Evolutionary conservation across 2,113 vertebrate species (phyloP).

Genomic region (Aplodontia rufa): DNA sequence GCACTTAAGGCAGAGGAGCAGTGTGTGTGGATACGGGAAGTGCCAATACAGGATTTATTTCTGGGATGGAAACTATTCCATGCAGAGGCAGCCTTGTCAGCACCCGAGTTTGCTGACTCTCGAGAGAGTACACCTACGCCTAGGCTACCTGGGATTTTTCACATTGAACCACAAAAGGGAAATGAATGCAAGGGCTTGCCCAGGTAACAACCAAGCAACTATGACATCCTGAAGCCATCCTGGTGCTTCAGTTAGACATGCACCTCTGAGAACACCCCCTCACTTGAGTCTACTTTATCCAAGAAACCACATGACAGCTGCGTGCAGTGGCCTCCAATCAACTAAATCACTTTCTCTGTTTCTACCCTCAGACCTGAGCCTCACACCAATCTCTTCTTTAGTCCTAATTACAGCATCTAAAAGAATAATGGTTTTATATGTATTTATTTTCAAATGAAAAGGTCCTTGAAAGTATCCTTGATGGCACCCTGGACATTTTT

Average conservation of each 20-base stretch:
- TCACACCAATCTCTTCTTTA: background rate
- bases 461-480: background rate
- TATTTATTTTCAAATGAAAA: conserved; percentile 15
- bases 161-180: background rate
- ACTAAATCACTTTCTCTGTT: background rate
- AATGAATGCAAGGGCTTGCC: background rate
- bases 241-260: background rate
- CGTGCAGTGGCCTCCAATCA: background rate
- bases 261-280: background rate
- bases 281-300: background rate
- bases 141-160: background rate
- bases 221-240: background rate
- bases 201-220: background rate
- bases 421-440: background rate
- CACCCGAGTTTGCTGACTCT: background rate
- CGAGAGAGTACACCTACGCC: background rate
- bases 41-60: background rate
- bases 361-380: background rate
- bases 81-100: background rate
- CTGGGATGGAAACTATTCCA: background rate
- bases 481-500: background rate
- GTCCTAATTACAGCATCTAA: background rate
- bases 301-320: background rate
- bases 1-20: background rate
- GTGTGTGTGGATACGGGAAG: background rate